Percentiles rank a stretch among this genome's conserved stretches.
Evolutionary conservation across 2,888 invertebrate species (phyloP).

Genomic region (Eutolmus rufibarbis): DNA sequence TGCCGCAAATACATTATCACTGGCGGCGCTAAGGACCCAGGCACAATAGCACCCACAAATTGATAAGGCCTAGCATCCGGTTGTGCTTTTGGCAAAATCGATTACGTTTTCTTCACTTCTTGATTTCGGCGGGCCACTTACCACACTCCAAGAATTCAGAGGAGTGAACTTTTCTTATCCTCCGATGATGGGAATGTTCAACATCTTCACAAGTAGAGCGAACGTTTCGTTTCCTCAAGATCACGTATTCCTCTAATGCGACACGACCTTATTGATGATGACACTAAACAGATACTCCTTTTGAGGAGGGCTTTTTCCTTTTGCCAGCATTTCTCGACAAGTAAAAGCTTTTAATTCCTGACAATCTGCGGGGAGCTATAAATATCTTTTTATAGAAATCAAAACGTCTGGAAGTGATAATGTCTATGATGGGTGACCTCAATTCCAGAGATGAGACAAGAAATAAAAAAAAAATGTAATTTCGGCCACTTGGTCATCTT

Average conservation of each 20-base stretch:
- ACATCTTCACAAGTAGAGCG: slow-evolving; percentile 12
- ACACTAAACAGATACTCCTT: slow-evolving; percentile 44
- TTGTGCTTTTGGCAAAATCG: slow-evolving; percentile 31
- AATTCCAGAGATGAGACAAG: not conserved
- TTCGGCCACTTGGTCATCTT: not conserved
- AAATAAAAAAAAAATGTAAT: not conserved
- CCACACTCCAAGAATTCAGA: not conserved
- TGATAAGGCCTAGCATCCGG: slow-evolving; percentile 43
- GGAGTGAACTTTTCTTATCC: slow-evolving; percentile 1
- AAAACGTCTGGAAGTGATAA: not conserved
- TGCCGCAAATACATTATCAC: slow-evolving; percentile 44
- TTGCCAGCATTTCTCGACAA: slow-evolving; percentile 1
- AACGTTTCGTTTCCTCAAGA: slow-evolving; percentile 17
- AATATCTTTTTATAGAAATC: slow-evolving; percentile 3
- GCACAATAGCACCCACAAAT: slow-evolving; percentile 44
- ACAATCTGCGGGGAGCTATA: not conserved
- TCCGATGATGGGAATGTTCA: slow-evolving; percentile 5
- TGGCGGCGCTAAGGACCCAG: slow-evolving; percentile 41
- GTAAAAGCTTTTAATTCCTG: slow-evolving; percentile 19
- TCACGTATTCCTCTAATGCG: slow-evolving; percentile 46
- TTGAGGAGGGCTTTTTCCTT: slow-evolving; percentile 6
- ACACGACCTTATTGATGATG: slow-evolving; percentile 46
- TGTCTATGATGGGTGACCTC: not conserved
- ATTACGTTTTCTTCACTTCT: slow-evolving; percentile 3
- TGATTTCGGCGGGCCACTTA: slow-evolving; percentile 18